Base-by-base conservation (phyloP, 35 echinoderm and acorn worm genomes). In the Heliocidaris erythrogramma region DNA sequence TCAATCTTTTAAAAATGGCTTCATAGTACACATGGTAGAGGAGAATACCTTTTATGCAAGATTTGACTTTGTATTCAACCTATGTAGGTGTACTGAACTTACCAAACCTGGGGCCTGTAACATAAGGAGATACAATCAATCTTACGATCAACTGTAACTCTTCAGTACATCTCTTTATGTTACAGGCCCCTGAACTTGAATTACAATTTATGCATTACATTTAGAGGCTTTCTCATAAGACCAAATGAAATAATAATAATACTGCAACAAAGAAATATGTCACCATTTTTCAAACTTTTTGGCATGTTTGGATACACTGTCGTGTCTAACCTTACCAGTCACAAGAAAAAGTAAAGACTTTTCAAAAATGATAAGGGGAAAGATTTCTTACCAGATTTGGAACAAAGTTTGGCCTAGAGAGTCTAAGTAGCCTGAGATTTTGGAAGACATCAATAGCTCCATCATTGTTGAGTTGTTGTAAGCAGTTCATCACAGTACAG, bases 361-460 rank as follows among this genome's bases (percentile, higher is more conserved):
- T 17, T 17, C n/a, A 78, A 78, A 27, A 78, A 78, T 84, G 69
- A 92, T 92, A 4, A 49, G 29, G 18, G 18, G 9, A 50, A 13
- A 31, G 21, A 30, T 32, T 21, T 48, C 91, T 92, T n/a, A 92
- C 91, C 91, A 52, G 12, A 30, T 14, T 59, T 4, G 91, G 91
- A 14, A 92, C 91, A 49, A 92, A 59, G 48, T 92, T 92, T 21
- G 91, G 91, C 49, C 91, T 49, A 16, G 49, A 30, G 48, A 59
- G 49, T 13, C 91, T 12, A 16, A 92, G 91, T 13, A 92, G 31
- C 47, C 49, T 49, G 48, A 92, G 91, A 48, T 92, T 92, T 59
- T 92, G 91, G 50, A 92, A 92, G 91, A 92, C 91, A 48, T 92
- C 91, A 30, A 59, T 30, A 30, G 91, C 91, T 18, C 49, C 50